These are phyloP conservation scores for Drosophila nannoptera DNA, from an alignment of 1,140 invertebrate genomes.

Conservation along the genomic window DNA sequence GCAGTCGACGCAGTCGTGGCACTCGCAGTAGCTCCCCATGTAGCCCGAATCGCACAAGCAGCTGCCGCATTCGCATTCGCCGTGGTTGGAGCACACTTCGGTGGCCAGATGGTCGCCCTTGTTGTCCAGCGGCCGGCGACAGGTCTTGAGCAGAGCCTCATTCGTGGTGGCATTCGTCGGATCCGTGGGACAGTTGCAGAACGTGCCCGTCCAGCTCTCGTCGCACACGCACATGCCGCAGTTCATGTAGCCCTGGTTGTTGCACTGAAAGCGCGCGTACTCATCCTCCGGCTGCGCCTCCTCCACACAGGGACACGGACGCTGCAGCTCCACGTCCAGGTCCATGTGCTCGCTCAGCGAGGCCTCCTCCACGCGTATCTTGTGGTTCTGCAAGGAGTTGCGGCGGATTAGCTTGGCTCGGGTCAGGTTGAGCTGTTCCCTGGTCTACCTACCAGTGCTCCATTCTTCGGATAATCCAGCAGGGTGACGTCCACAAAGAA, in stretches of 20 bases:
- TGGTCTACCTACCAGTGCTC: slow-evolving; percentile 68
- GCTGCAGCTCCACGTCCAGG: slow-evolving; percentile 71
- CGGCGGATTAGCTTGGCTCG: neutral
- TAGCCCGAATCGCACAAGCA: slow-evolving; percentile 80
- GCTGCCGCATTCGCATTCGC: slow-evolving; percentile 81
- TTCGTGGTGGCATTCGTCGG: slow-evolving; percentile 79
- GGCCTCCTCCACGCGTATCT: slow-evolving; percentile 68
- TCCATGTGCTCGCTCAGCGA: slow-evolving; percentile 78
- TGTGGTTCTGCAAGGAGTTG: slow-evolving; percentile 36
- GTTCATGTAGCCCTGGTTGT: slow-evolving; percentile 79
- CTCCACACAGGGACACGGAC: slow-evolving; percentile 67
- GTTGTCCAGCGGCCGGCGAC: slow-evolving; percentile 65
- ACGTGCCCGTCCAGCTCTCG: slow-evolving; percentile 81
- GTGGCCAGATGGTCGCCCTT: slow-evolving; percentile 21
- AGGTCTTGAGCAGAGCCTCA: slow-evolving; percentile 78
- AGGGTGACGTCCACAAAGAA: slow-evolving; percentile 82
- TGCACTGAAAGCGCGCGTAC: slow-evolving; percentile 50
- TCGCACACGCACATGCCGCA: slow-evolving; percentile 83
- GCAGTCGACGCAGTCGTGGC: slow-evolving; percentile 79
- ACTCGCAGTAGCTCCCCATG: slow-evolving; percentile 81
- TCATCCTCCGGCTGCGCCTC: slow-evolving; percentile 41
- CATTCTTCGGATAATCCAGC: slow-evolving; percentile 79
- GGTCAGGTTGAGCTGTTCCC: neutral
- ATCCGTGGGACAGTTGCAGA: slow-evolving; percentile 80
- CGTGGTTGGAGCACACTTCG: slow-evolving; percentile 68